Conservation (phyloP, 2,797 vertebrate species). For the Enteromius trimaculatus region DNA sequence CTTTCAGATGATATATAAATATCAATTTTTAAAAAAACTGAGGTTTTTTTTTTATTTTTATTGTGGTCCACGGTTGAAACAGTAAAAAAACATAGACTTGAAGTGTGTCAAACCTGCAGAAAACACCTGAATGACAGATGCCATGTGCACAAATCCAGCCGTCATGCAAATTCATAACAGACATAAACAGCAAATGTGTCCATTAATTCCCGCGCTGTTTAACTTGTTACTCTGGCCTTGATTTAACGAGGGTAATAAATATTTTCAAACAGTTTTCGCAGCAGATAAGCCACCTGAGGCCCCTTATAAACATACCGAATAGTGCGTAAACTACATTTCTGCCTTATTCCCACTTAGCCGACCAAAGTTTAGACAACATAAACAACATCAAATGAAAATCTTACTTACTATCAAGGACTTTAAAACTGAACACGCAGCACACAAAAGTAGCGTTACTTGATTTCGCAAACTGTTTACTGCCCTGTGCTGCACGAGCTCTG, state of each 20-base stretch:
- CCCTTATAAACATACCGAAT: slow-evolving; percentile 24
- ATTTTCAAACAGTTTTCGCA: slow-evolving; percentile 11
- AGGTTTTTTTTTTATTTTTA: too few relatives aligned
- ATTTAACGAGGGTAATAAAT: slow-evolving; percentile 34
- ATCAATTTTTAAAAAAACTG: too few relatives aligned
- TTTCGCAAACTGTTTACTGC: slow-evolving; percentile 16
- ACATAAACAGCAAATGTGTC: background rate
- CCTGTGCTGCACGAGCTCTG: background rate
- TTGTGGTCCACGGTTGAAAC: too few relatives aligned
- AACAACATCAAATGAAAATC: background rate
- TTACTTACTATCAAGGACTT: background rate
- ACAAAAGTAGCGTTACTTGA: background rate
- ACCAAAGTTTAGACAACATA: slow-evolving; percentile 7
- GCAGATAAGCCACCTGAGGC: slow-evolving; percentile 17
- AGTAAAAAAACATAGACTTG: too few relatives aligned
- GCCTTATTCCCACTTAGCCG: background rate
- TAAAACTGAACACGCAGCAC: background rate
- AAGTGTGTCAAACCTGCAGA: background rate
- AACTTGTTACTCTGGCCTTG: background rate
- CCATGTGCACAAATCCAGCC: background rate
- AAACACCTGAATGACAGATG: background rate
- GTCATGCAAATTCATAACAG: background rate
- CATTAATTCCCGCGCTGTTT: slow-evolving; percentile 3
- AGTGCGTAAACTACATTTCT: background rate
- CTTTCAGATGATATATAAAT: too few relatives aligned